phyloP scores from a whole-genome alignment of 2,113 vertebrate genomes.

The Grallaria varia region DNA sequence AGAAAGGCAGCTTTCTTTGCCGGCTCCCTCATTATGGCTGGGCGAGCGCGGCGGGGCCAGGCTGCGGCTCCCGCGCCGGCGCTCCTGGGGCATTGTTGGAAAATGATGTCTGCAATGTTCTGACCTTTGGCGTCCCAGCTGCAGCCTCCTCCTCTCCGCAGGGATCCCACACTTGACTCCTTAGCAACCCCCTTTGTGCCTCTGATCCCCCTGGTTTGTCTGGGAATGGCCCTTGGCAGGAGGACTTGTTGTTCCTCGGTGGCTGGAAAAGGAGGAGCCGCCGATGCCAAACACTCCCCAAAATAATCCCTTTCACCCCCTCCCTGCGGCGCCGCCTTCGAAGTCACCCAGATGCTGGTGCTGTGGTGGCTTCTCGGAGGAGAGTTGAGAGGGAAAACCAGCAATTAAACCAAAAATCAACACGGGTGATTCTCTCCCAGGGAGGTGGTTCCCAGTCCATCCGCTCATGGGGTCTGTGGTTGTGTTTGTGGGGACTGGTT shows the following conservation, averaged over 20 bases:
- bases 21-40: constrained; percentile 49
- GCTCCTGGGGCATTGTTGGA: constrained; percentile 69
- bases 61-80: constrained; percentile 47
- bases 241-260: not conserved
- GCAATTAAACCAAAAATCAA: not conserved
- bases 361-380: not conserved
- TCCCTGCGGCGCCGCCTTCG: not conserved
- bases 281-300: not conserved
- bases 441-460: accelerated
- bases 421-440: not conserved
- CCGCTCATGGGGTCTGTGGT: not conserved
- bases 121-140: constrained; percentile 74
- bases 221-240: constrained; percentile 44
- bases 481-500: accelerated
- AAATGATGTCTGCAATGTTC: constrained; percentile 60
- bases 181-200: constrained; percentile 59
- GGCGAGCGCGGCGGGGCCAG: not conserved
- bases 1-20: constrained; percentile 70
- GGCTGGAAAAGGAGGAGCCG: constrained; percentile 29
- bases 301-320: not conserved
- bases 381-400: not conserved
- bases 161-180: constrained; percentile 66
- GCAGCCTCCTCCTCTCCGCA: constrained; percentile 48
- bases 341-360: not conserved
- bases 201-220: constrained; percentile 42